phyloP scores from a whole-genome alignment of 1,140 invertebrate genomes.

The Ceratina calcarata region DNA sequence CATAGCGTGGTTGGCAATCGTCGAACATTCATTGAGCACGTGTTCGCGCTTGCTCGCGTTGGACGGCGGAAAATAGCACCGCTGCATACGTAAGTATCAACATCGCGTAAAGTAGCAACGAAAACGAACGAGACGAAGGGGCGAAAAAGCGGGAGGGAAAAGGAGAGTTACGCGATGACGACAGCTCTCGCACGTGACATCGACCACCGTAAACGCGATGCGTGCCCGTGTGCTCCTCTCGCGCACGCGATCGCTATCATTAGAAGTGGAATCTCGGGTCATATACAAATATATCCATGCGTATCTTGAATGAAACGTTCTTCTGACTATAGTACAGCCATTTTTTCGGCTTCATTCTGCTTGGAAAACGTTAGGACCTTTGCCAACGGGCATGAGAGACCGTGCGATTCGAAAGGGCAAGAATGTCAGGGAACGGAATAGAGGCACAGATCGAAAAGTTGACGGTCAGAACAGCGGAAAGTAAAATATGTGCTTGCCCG shows the following conservation, averaged over 20 bases:
- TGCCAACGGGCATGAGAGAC: no score
- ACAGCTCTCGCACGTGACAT: constrained; percentile 38
- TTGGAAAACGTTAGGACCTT: no score
- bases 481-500: no score
- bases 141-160: background rate
- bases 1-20: background rate
- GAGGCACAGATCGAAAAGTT: no score
- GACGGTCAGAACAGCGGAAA: no score
- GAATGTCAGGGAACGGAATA: no score
- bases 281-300: background rate
- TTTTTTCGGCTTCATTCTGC: no score
- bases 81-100: background rate
- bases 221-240: background rate
- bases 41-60: constrained; percentile 55
- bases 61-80: constrained; percentile 43
- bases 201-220: background rate
- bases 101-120: constrained; percentile 2
- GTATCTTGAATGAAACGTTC: background rate
- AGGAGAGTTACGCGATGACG: background rate
- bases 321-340: no score
- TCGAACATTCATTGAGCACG: constrained; percentile 63
- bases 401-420: no score
- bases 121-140: background rate
- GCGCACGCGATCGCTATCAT: background rate
- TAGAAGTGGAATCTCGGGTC: no score